A percentile compares a stretch with the other conserved stretches of the same genome.
These are phyloP conservation scores for Chelonoidis abingdonii DNA, from an alignment of 2,113 vertebrate genomes.

Conservation along the genomic window DNA sequence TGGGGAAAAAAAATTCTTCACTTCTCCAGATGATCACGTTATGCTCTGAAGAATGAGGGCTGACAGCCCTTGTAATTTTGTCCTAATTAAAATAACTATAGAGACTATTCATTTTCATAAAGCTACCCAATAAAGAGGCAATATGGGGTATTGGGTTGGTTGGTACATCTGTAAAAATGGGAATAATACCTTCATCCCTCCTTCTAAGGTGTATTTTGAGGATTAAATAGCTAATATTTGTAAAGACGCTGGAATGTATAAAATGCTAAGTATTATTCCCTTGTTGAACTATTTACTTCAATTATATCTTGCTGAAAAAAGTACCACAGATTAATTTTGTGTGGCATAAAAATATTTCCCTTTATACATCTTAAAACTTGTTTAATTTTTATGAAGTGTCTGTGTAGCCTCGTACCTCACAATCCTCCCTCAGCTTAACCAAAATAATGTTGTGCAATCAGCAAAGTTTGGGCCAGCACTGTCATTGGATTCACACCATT, in stretches of 20 bases:
- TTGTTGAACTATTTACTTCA: neutral
- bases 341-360: neutral
- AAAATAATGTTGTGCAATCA: neutral
- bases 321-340: neutral
- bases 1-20: neutral
- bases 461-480: neutral
- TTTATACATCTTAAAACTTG: neutral
- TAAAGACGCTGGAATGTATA: neutral
- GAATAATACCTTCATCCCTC: neutral
- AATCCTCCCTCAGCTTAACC: neutral
- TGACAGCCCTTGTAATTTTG: neutral
- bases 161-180: neutral
- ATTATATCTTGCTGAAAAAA: neutral
- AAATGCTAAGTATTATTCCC: neutral
- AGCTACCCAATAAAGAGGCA: neutral
- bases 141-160: neutral
- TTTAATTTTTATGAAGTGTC: neutral
- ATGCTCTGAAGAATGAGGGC: neutral
- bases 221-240: neutral
- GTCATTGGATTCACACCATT: neutral
- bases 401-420: neutral
- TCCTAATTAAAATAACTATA: neutral
- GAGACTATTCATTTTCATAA: rapidly evolving
- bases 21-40: neutral
- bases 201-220: neutral